Percentiles rank a stretch among this genome's conserved stretches.
phyloP scores from a whole-genome alignment of 2,888 invertebrate genomes.

The Pseudanteris insignis region DNA sequence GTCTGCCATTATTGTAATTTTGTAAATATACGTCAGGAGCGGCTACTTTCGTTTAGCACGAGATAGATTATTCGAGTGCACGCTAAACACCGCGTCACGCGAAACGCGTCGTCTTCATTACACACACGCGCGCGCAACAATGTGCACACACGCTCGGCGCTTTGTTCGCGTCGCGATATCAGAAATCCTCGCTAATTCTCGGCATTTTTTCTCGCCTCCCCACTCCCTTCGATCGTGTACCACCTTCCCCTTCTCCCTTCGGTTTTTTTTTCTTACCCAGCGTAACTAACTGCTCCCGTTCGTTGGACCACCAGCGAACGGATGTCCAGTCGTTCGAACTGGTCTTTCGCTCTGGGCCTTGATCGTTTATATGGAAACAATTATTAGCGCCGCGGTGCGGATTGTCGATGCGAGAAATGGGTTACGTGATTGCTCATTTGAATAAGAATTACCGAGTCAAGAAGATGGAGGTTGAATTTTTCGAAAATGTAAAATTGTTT shows the following conservation, averaged over 20 bases:
- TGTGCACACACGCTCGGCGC: conserved; percentile 28
- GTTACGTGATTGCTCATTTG: too few relatives aligned
- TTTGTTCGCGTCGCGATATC: conserved; percentile 23
- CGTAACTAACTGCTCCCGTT: conserved; percentile 14
- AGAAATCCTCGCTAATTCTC: conserved; percentile 34
- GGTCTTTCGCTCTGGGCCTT: conserved; percentile 10
- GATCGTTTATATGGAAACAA: conserved; percentile 22
- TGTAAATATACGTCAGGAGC: conserved; percentile 43
- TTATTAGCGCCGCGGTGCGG: neutral
- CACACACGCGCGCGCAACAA: conserved; percentile 26
- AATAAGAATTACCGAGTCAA: too few relatives aligned
- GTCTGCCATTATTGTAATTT: conserved; percentile 40
- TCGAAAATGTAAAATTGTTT: too few relatives aligned
- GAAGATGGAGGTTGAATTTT: too few relatives aligned
- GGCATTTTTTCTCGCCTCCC: conserved; percentile 1
- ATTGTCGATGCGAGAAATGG: too few relatives aligned
- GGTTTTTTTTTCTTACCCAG: conserved; percentile 14
- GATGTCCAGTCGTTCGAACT: conserved; percentile 29
- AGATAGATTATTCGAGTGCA: conserved; percentile 40
- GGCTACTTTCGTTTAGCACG: conserved; percentile 44
- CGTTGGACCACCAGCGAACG: conserved; percentile 32
- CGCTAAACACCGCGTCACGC: conserved; percentile 42
- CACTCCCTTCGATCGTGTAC: too few relatives aligned
- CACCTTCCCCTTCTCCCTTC: neutral
- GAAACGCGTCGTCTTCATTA: conserved; percentile 39